Evolutionary conservation across 2,888 invertebrate genomes (phyloP).

Genomic region (Myopa tessellatipennis): DNA sequence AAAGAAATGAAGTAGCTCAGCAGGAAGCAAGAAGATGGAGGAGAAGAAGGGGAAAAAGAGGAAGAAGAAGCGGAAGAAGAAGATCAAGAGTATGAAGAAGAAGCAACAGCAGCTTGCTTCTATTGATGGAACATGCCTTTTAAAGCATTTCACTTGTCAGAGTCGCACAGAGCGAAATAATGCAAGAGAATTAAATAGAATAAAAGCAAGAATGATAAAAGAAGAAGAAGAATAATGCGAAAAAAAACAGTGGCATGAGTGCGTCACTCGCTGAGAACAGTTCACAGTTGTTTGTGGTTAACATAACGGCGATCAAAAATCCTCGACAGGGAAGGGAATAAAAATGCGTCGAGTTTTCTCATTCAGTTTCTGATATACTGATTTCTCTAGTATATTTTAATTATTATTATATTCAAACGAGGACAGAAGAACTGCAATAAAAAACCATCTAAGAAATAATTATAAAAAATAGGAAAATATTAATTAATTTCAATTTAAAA

Average conservation of each 20-base stretch:
- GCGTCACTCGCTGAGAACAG: neutral
- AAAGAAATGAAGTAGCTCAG: too few relatives aligned
- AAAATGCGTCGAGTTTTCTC: neutral
- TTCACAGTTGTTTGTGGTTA: neutral
- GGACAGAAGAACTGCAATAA: too few relatives aligned
- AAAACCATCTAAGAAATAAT: too few relatives aligned
- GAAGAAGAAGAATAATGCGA: constrained; percentile 43
- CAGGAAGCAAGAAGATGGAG: too few relatives aligned
- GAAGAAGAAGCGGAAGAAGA: too few relatives aligned
- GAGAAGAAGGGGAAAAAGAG: too few relatives aligned
- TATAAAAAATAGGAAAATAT: too few relatives aligned
- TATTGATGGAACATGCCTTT: neutral
- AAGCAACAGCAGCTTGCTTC: neutral
- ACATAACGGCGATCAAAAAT: neutral
- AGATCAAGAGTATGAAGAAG: too few relatives aligned
- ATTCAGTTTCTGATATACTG: too few relatives aligned
- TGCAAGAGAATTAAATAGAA: constrained; percentile 4
- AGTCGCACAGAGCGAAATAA: neutral
- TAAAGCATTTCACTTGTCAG: neutral
- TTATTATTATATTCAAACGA: too few relatives aligned
- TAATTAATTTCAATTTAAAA: too few relatives aligned
- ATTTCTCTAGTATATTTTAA: too few relatives aligned
- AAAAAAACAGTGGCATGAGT: neutral
- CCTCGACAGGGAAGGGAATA: neutral
- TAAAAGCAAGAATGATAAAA: neutral